A percentile compares a stretch with the other conserved stretches of the same genome.
Evolutionary conservation across 2,113 vertebrate species (phyloP).

Genomic region (Heloderma charlesbogerti): DNA sequence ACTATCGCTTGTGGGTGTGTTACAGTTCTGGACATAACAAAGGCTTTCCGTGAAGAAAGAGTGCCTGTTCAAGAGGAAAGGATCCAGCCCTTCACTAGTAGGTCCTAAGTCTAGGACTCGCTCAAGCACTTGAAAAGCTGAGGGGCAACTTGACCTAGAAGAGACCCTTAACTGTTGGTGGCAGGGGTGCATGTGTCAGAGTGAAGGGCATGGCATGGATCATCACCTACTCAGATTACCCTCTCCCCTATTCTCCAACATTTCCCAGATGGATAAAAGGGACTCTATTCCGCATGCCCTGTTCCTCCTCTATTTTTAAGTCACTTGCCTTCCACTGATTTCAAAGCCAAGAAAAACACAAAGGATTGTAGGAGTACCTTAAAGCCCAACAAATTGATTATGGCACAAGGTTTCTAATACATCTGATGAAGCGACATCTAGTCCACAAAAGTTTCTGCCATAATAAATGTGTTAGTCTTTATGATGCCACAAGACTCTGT

Average conservation of each 20-base stretch:
- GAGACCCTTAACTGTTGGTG: not conserved
- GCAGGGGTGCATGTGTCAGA: not conserved
- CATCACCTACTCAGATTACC: not conserved
- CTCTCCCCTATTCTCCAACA: not conserved
- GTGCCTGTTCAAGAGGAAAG: not conserved
- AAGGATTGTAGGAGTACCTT: accelerated
- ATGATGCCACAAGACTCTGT: too few relatives aligned
- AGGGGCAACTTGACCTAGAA: not conserved
- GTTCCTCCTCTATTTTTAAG: not conserved
- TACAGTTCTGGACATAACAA: not conserved
- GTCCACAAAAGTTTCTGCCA: not conserved
- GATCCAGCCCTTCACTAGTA: not conserved
- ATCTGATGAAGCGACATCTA: not conserved
- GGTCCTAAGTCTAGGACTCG: not conserved
- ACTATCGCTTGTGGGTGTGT: not conserved
- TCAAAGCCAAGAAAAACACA: not conserved
- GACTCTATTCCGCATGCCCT: not conserved
- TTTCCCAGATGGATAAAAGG: not conserved
- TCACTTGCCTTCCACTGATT: not conserved
- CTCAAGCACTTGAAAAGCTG: not conserved
- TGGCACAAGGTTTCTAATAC: not conserved
- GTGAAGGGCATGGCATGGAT: not conserved
- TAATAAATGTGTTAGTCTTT: too few relatives aligned
- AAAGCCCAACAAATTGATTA: not conserved
- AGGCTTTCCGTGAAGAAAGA: conserved; percentile 10